Evolutionary conservation across 2,113 vertebrate species (phyloP).

Genomic region (Chlorodrepanis virens): DNA sequence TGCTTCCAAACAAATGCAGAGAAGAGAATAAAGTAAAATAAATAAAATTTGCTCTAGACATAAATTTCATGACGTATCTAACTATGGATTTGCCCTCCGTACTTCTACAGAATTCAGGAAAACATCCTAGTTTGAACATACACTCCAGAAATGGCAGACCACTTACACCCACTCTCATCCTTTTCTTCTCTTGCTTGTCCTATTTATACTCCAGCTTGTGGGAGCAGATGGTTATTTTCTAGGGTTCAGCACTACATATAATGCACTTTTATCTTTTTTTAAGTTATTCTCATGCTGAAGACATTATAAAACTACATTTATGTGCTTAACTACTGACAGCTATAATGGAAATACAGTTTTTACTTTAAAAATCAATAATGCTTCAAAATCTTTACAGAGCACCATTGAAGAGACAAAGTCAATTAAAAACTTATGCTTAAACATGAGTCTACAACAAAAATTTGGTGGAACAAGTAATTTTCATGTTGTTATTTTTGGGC

Average conservation of each 20-base stretch:
- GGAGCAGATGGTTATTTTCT: slow-evolving; percentile 59
- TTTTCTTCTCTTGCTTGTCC: background rate
- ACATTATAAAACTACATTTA: background rate
- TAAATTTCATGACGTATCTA: background rate
- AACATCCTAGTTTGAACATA: background rate
- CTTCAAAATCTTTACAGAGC: background rate
- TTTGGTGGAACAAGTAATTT: background rate
- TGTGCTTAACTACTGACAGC: background rate
- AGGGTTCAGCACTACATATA: slow-evolving; percentile 16
- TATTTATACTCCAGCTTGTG: slow-evolving; percentile 49
- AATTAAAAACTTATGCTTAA: background rate
- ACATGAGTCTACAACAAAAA: background rate
- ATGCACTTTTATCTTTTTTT: background rate
- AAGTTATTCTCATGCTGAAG: slow-evolving; percentile 4
- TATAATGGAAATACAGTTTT: background rate
- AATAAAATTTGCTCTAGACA: background rate
- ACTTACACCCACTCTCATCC: slow-evolving; percentile 41
- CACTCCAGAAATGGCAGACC: slow-evolving; percentile 12
- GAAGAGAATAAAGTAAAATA: background rate
- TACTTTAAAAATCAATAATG: background rate
- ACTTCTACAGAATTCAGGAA: background rate
- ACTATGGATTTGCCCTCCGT: background rate
- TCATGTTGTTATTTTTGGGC: background rate
- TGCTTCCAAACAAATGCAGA: background rate
- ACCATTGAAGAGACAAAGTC: background rate